These are phyloP conservation scores for Plebejus argus DNA, from an alignment of 2,888 invertebrate species.

Conservation along the genomic window DNA sequence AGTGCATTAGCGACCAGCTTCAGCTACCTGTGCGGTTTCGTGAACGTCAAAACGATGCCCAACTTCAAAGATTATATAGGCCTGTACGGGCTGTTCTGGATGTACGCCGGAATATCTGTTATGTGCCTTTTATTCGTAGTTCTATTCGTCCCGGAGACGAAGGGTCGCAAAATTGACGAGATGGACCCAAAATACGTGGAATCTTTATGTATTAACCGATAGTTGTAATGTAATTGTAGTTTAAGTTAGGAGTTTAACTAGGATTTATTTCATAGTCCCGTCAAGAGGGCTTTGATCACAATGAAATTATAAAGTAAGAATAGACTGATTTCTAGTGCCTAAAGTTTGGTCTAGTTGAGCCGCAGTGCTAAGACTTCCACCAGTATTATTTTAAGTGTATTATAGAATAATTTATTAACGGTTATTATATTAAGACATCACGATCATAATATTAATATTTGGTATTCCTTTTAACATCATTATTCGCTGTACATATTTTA, in stretches of 20 bases:
- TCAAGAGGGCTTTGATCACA: not conserved
- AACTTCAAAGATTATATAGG: slow-evolving; percentile 88
- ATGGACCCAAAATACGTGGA: slow-evolving; percentile 87
- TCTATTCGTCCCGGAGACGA: slow-evolving; percentile 93
- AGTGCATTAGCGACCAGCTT: slow-evolving; percentile 88
- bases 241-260: slow-evolving; percentile 8
- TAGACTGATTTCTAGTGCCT: slow-evolving; percentile 45
- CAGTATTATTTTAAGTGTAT: slow-evolving; percentile 48
- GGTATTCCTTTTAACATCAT: not conserved
- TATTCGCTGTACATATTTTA: not conserved
- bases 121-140: slow-evolving; percentile 91
- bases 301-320: slow-evolving; percentile 31
- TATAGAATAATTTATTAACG: slow-evolving; percentile 27
- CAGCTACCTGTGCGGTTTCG: slow-evolving; percentile 92
- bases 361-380: slow-evolving; percentile 38
- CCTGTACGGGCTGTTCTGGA: slow-evolving; percentile 91
- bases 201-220: slow-evolving; percentile 79
- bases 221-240: slow-evolving; percentile 48
- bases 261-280: not conserved
- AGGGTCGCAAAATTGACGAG: slow-evolving; percentile 93
- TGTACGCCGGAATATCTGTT: slow-evolving; percentile 91
- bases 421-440: slow-evolving; percentile 9
- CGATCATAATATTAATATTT: not conserved
- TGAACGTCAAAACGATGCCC: slow-evolving; percentile 91
- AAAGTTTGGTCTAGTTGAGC: slow-evolving; percentile 30